phyloP scores from a whole-genome alignment of 1,140 invertebrate species.

The Meloidogyne floridensis region DNA sequence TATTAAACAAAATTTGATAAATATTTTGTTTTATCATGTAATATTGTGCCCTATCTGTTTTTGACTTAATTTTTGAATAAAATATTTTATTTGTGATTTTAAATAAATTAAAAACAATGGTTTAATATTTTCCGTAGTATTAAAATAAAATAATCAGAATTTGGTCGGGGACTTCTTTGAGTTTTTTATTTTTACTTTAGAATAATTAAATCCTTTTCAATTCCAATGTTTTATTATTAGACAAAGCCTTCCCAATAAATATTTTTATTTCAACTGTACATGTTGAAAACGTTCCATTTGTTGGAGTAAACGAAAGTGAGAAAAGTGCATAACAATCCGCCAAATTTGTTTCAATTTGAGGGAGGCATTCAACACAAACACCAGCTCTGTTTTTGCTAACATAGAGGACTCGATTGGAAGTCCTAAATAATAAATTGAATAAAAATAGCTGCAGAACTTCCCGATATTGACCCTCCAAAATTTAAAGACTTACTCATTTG shows the following conservation, averaged over 20 bases:
- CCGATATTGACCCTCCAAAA: no score
- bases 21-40: no score
- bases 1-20: no score
- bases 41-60: no score
- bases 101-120: background rate
- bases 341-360: background rate
- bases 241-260: slow-evolving; percentile 1
- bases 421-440: background rate
- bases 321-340: slow-evolving; percentile 17
- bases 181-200: no score
- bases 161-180: no score
- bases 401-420: background rate
- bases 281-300: background rate
- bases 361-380: slow-evolving; percentile 21
- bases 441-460: no score
- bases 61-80: no score
- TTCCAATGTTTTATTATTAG: background rate
- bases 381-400: slow-evolving; percentile 16
- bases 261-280: background rate
- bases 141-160: no score
- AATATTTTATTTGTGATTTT: background rate
- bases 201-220: no score
- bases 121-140: no score
- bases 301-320: slow-evolving; percentile 13
- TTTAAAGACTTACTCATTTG: background rate